Base-by-base conservation (phyloP, 2,888 invertebrate genomes). In the Phalera bucephala region DNA sequence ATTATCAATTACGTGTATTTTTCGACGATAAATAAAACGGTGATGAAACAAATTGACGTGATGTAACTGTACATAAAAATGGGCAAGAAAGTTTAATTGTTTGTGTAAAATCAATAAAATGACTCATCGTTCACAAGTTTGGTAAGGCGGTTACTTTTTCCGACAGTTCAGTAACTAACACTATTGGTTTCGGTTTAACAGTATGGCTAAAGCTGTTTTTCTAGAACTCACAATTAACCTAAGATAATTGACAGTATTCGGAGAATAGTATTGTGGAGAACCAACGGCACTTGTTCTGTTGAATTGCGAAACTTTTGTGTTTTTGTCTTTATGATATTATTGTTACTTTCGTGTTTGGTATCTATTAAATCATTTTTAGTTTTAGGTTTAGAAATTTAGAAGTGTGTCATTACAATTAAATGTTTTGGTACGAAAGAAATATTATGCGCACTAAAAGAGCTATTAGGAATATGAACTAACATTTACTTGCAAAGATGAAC, bases 41-140 rank as follows among this genome's bases (percentile, higher is more conserved):
- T 34, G 37, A 21, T 45, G 49, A 54, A 60, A 61, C 54, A 52
- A 64, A 64, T 66, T 66, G 66, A 45, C 47, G 47, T 52, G 42
- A 50, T 50, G 45, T 62, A 65, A 61, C 59, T 51, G 57, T 64
- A 47, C 30, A 46, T 33, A 45, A 43, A 34, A 42, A 45, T 30
- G 32, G 17, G 31, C 45, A 52, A 45, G 47, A 48, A 53, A 40
- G 17, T 45, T 36, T 48, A 46, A 59, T 28, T 47, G 43, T 59
- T 9, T 27, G 21, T 34, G 11, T 27, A 37, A 43, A 46, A 30
- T 33, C 33, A 40, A 49, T 51, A 14, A 31, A 7, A 13, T 37
- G 35, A 51, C 7, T 39, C 36, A 53, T 45, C 6, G 2, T 28
- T 13, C 17, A 12, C 6, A 9, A 13, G 10, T 20, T n/a, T 11